Conservation (phyloP, 2,797 vertebrate species). For the Mareca strepera region DNA sequence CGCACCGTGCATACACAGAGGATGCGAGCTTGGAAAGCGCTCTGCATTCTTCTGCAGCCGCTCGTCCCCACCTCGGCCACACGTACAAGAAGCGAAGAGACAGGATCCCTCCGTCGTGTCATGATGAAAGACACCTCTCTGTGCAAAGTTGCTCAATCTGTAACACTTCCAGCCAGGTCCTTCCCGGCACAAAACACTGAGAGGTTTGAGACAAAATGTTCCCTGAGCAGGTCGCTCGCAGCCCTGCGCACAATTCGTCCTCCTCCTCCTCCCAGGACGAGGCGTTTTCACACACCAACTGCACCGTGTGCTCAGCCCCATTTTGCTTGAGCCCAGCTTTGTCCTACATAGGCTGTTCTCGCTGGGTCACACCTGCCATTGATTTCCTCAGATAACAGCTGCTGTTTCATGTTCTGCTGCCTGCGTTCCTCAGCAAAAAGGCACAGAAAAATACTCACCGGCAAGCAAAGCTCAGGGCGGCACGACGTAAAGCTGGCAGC, state of each 20-base stretch:
- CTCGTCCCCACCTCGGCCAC: background rate
- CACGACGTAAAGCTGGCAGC: background rate
- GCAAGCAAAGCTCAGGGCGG: background rate
- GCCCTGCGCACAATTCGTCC: background rate
- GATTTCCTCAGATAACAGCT: constrained; percentile 52
- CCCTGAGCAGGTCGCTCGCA: background rate
- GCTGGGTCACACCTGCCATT: constrained; percentile 68
- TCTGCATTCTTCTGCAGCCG: rapidly evolving
- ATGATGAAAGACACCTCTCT: background rate
- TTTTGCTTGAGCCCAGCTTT: constrained; percentile 47
- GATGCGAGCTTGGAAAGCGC: rapidly evolving
- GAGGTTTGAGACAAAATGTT: background rate
- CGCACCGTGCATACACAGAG: rapidly evolving
- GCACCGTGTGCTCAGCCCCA: background rate
- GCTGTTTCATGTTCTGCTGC: constrained; percentile 35
- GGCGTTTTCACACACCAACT: background rate
- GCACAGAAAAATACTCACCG: background rate
- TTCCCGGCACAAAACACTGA: background rate
- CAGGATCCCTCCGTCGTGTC: background rate
- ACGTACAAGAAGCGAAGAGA: rapidly evolving
- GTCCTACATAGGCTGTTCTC: constrained; percentile 47
- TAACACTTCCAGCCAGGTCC: background rate
- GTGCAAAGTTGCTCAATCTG: background rate
- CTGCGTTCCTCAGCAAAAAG: background rate
- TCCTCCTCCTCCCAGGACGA: constrained; percentile 6